These are phyloP conservation scores for Dendrocincla tyrannina DNA, from an alignment of 2,797 vertebrate genomes.

Conservation along the genomic window DNA sequence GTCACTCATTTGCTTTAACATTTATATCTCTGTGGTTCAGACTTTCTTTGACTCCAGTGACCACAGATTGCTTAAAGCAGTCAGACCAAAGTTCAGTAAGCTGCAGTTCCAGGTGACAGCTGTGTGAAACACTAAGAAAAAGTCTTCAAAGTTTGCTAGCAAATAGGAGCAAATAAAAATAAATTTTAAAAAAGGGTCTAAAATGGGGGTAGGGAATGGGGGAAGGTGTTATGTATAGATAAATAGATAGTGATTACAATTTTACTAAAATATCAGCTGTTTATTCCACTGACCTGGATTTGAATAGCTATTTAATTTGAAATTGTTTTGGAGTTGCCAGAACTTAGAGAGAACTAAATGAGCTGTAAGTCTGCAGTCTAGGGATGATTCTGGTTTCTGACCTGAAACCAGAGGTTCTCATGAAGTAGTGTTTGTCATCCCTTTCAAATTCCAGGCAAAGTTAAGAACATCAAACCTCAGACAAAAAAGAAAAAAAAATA, in stretches of 20 bases:
- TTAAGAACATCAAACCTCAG: neutral
- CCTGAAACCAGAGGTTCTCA: neutral
- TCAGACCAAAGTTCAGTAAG: neutral
- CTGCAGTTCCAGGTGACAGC: neutral
- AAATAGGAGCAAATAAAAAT: neutral
- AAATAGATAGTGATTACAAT: neutral
- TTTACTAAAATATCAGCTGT: neutral
- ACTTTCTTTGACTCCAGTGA: neutral
- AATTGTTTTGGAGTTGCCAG: constrained; percentile 14
- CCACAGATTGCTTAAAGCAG: neutral
- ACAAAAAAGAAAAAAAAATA: neutral
- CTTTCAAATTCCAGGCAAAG: neutral
- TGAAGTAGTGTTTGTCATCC: neutral
- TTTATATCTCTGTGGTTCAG: neutral
- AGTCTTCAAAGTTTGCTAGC: neutral
- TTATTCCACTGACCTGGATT: constrained; percentile 25
- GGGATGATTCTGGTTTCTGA: neutral
- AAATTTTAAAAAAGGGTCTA: neutral
- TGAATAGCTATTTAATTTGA: constrained; percentile 57
- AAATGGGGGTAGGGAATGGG: neutral
- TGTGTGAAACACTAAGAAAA: neutral
- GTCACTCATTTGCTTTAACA: neutral
- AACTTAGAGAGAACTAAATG: constrained; percentile 7
- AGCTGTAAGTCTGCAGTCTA: neutral
- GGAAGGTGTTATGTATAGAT: neutral